Conservation (phyloP, 2,113 vertebrate genomes). For the Seriola rivoliana region DNA sequence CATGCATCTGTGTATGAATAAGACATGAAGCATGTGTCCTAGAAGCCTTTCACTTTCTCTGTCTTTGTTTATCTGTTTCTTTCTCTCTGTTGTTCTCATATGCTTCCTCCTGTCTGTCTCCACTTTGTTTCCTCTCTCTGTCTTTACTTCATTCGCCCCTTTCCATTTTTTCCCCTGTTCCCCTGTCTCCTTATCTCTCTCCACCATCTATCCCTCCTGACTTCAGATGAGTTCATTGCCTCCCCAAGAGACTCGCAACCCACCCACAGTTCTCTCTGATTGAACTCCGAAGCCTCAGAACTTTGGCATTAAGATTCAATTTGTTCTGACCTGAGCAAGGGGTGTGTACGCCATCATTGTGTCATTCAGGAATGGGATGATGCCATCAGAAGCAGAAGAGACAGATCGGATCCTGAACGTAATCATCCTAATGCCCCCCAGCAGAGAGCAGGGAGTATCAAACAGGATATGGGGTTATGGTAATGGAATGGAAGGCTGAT, state of each 20-base stretch:
- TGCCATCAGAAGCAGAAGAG: constrained; percentile 1
- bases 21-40: constrained; percentile 26
- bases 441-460: constrained; percentile 59
- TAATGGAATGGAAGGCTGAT: constrained; percentile 69
- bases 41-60: not conserved
- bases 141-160: not conserved
- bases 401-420: constrained; percentile 37
- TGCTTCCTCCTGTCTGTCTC: not conserved
- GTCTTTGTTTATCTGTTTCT: constrained; percentile 4
- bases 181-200: not conserved
- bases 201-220: constrained; percentile 35
- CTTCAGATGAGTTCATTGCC: constrained; percentile 61
- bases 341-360: constrained; percentile 45
- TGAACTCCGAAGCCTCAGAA: constrained; percentile 47
- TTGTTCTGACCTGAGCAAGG: constrained; percentile 61
- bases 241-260: constrained; percentile 56
- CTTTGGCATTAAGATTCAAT: constrained; percentile 63
- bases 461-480: constrained; percentile 63
- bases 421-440: constrained; percentile 71
- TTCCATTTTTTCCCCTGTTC: not conserved
- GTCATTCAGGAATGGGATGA: constrained; percentile 43
- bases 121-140: not conserved
- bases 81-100: not conserved
- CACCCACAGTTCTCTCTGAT: constrained; percentile 57
- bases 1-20: constrained; percentile 18